Evolutionary conservation across 2,888 invertebrate species (phyloP), one percentile per base, ranked within the genome.

Genomic region (Hartigia nigra): DNA sequence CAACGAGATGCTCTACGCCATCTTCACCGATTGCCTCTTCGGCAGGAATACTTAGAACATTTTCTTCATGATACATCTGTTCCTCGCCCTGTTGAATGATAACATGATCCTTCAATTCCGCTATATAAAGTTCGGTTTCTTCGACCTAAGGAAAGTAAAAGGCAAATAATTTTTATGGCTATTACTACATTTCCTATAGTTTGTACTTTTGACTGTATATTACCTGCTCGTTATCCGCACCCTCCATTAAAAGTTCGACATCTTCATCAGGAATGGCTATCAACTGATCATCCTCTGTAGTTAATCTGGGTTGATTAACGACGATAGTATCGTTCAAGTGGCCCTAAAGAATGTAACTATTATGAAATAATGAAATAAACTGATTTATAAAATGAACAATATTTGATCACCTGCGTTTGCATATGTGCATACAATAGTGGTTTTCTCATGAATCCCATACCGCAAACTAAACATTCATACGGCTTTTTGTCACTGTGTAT

Each of bases 401-500:
- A 23, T 39, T 39, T 39, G 23, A 39, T 86, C 76, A 94, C 94
- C 89, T 93, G 94, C 4, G 93, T 91, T 89, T 95, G 95, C 95
- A 96, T 96, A 87, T 97, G 97, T 70, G 95, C 93, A 88, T 96
- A 95, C 0, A 97, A 93, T 79, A 95, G 92, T 4, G 96, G 96
- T 87, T 96, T 97, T 12, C 97, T 92, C 96, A 97, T 97, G 88
- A 95, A 97, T 0, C 96, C 97, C 84, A 95, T 94, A 4, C 96
- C 96, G 88, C 97, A 97, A 11, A 95, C 94, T 81, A 95, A 92
- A 88, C 97, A 97, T 91, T 96, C 96, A 91, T 96, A 97, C 0
- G 97, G 97, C 86, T 97, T 97, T 90, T 96, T 96, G 89, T 96
- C 96, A 87, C 96, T 96, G 92, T 97, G 97, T 75, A 96, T 95